Conservation (phyloP, 2,888 invertebrate genomes). For the Heliconius aoede region DNA sequence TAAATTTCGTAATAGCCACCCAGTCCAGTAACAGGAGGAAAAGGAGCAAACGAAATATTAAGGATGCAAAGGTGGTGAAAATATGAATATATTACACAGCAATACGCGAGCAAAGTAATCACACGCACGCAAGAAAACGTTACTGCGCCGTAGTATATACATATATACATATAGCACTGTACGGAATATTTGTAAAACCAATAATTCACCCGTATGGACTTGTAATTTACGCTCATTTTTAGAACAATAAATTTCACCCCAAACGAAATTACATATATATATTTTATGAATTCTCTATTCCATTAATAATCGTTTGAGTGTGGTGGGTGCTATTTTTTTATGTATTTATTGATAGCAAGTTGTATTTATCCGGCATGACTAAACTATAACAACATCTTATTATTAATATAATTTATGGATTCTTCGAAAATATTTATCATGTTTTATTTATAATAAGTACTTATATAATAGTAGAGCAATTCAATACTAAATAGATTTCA, state of each 20-base stretch:
- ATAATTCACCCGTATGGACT: constrained; percentile 77
- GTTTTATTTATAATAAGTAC: background rate
- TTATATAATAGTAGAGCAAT: background rate
- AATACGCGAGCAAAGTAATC: constrained; percentile 72
- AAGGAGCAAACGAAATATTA: constrained; percentile 71
- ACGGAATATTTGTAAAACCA: constrained; percentile 74
- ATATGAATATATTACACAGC: constrained; percentile 81
- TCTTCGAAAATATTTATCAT: background rate
- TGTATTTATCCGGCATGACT: background rate
- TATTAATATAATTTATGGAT: too few species aligned
- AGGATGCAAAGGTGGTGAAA: constrained; percentile 80
- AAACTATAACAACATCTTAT: constrained; percentile 5
- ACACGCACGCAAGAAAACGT: constrained; percentile 79
- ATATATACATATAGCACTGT: constrained; percentile 64
- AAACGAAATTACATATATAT: constrained; percentile 25
- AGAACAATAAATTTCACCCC: constrained; percentile 57
- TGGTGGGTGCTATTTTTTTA: background rate
- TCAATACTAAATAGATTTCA: background rate
- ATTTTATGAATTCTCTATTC: background rate
- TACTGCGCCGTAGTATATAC: constrained; percentile 63
- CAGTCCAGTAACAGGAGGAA: constrained; percentile 28
- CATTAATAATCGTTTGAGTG: background rate
- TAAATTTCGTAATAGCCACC: constrained; percentile 15
- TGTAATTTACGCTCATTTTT: constrained; percentile 73
- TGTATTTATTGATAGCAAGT: background rate